Evolutionary conservation across 37 sponge, comb jelly and placozoan species (phyloP).

Genomic region (Spongilla lacustris): DNA sequence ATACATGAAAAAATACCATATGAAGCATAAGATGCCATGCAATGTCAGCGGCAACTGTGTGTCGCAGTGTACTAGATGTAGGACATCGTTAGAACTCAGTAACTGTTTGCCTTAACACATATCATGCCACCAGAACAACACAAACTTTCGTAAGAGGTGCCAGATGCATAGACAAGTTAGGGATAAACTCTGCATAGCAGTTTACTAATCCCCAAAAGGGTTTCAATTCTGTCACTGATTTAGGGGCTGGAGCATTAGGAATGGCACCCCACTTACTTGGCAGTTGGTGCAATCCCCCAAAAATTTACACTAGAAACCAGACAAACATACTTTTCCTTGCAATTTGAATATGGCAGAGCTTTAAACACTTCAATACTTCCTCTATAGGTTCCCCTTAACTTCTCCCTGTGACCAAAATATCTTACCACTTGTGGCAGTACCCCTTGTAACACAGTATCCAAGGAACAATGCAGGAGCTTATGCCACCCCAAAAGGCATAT

Average conservation of each 20-base stretch:
- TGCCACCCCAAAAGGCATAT: conserved; percentile 45
- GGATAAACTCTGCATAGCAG: conserved; percentile 45
- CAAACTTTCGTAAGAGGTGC: conserved; percentile 2
- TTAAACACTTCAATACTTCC: conserved; percentile 21
- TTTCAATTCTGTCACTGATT: conserved; percentile 21
- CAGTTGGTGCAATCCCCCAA: conserved; percentile 34
- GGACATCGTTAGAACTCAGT: too few species aligned
- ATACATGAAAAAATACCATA: too few species aligned
- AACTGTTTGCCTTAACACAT: too few species aligned
- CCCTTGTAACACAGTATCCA: conserved; percentile 60
- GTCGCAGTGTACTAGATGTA: too few species aligned
- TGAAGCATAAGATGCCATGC: too few species aligned
- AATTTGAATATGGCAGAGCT: conserved; percentile 17
- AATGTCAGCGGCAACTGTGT: too few species aligned
- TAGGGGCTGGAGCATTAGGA: conserved; percentile 37
- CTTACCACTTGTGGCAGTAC: conserved; percentile 14
- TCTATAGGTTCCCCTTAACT: conserved; percentile 17
- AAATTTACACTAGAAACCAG: conserved; percentile 19
- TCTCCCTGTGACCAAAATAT: conserved; percentile 21
- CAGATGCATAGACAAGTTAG: conserved; percentile 17
- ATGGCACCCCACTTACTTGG: conserved; percentile 25
- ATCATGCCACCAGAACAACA: too few species aligned
- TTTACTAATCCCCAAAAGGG: conserved; percentile 43
- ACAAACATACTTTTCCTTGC: conserved; percentile 32
- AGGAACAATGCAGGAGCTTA: conserved; percentile 36